These are phyloP conservation scores for Prionailurus viverrinus DNA, from an alignment of 2,113 vertebrate species.

Conservation along the genomic window DNA sequence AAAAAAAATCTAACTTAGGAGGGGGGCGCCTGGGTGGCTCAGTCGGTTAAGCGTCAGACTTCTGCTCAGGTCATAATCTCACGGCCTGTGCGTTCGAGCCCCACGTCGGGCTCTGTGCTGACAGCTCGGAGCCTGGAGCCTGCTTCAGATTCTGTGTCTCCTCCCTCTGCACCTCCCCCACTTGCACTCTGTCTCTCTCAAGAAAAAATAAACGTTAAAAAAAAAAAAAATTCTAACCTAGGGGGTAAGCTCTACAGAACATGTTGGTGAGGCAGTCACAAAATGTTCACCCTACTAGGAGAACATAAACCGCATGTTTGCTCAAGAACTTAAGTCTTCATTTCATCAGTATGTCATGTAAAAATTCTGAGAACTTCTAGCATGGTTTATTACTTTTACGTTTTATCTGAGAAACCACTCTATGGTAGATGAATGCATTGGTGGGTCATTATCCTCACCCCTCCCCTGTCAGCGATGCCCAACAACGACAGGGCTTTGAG, in stretches of 20 bases:
- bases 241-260: not conserved
- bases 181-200: too few species aligned
- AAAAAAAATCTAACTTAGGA: not conserved
- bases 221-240: too few species aligned
- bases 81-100: too few species aligned
- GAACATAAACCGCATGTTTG: not conserved
- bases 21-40: too few species aligned
- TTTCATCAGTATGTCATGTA: not conserved
- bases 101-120: too few species aligned
- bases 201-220: too few species aligned
- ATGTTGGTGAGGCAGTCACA: not conserved
- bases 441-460: accelerated
- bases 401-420: not conserved
- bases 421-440: accelerated
- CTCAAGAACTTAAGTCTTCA: too few species aligned
- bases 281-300: not conserved
- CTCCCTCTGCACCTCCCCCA: too few species aligned
- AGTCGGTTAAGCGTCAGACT: too few species aligned
- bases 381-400: not conserved
- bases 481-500: accelerated
- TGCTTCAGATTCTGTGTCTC: too few species aligned
- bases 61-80: too few species aligned
- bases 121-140: too few species aligned
- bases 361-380: not conserved
- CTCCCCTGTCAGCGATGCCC: accelerated